Base-by-base conservation (phyloP, 1,140 invertebrate species). In the Drosophila punjabiensis region DNA sequence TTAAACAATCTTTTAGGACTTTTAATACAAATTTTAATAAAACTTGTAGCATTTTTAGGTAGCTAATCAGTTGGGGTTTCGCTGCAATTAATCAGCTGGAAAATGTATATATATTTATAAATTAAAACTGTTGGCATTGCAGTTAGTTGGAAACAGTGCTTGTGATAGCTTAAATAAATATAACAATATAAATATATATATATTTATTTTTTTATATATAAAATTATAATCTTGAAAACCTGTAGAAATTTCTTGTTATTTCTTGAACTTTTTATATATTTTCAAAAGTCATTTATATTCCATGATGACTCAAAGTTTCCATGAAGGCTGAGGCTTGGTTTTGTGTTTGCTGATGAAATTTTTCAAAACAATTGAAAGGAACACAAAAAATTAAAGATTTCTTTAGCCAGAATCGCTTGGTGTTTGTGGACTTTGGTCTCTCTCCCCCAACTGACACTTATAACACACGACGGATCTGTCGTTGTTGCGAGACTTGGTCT, bases 351-450 rank as follows among this genome's bases (percentile, higher is more conserved):
- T 79, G 65, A 61, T 78, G 61, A 55, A 65, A 62, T 79, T 48
- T 61, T 55, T 45, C 10, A 52, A 39, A 79, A 41, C 76, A 68
- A 64, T 76, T 63, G 16, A 45, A 24, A 24, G 37, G 41, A 64
- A 43, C 37, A 35, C 18, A 30, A 62, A 52, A 30, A 62, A 52
- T 18, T 32, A 14, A 70, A 45, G 30, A 79, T 52, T 56, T 79
- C 66, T 55, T 59, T 24, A n/a, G 20, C 32, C 35, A 18, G 16
- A 45, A 63, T 56, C 14, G 37, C 16, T 3, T 10, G n/a, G 11
- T 55, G 32, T 33, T 8, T 30, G 24, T 61, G 79, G 79, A 81
- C 79, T 81, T 81, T 81, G 79, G 60, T 10, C 24, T 24, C 24
- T 24, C 24, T 3, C 48, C 60, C 35, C n/a, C n/a, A n/a, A 61